Evolutionary conservation across 2,888 invertebrate species (phyloP).

Genomic region (Portevinia maculata): DNA sequence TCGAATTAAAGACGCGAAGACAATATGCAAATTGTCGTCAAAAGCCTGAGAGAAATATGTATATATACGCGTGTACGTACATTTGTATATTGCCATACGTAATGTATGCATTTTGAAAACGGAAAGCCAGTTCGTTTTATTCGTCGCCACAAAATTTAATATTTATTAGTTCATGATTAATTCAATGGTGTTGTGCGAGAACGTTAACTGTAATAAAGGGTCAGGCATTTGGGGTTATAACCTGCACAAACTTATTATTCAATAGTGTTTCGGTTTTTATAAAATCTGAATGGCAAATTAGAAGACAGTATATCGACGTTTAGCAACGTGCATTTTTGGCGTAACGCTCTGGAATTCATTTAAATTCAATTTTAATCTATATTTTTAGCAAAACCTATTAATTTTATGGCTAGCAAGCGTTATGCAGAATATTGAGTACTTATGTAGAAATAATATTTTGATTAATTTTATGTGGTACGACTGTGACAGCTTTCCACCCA

Average conservation of each 20-base stretch:
- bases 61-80: background rate
- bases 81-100: slow-evolving; percentile 16
- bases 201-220: slow-evolving; percentile 52
- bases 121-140: slow-evolving; percentile 16
- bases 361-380: too few relatives aligned
- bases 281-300: slow-evolving; percentile 71
- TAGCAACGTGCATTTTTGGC: background rate
- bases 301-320: slow-evolving; percentile 4
- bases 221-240: slow-evolving; percentile 74
- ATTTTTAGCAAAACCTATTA: too few relatives aligned
- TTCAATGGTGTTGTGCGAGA: slow-evolving; percentile 46
- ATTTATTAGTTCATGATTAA: slow-evolving; percentile 74
- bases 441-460: too few relatives aligned
- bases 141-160: slow-evolving; percentile 51
- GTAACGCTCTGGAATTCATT: background rate
- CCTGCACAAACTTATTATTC: slow-evolving; percentile 75
- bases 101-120: slow-evolving; percentile 50
- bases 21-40: slow-evolving; percentile 14
- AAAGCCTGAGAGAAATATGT: background rate
- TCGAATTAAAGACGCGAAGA: slow-evolving; percentile 37
- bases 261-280: slow-evolving; percentile 49
- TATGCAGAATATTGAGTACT: too few relatives aligned
- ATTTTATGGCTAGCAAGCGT: too few relatives aligned
- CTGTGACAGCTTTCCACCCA: too few relatives aligned
- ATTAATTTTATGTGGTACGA: too few relatives aligned